Percentiles rank a stretch among this genome's conserved stretches.
Conservation (phyloP, 2,797 vertebrate genomes). For the Adrianichthys oophorus region DNA sequence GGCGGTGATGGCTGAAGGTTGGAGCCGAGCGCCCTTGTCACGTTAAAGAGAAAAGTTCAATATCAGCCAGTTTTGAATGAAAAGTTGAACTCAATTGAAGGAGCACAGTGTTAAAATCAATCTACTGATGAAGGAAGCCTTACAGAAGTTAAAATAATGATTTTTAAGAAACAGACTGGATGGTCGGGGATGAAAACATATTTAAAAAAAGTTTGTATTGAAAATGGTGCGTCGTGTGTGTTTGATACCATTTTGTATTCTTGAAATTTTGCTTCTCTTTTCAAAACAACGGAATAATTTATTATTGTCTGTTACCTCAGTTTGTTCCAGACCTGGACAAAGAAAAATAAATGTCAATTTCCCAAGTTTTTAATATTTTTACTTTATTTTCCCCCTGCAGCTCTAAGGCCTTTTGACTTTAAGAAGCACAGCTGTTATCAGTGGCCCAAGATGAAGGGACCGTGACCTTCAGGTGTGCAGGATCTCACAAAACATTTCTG, state of each 20-base stretch:
- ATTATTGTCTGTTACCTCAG: constrained; percentile 76
- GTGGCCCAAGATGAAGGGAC: constrained; percentile 29
- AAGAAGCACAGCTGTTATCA: no score
- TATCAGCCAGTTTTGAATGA: constrained; percentile 18
- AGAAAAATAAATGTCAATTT: constrained; percentile 18
- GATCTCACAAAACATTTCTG: no score
- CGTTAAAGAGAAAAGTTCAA: not conserved
- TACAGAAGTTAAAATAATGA: constrained; percentile 12
- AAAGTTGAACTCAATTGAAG: constrained; percentile 22
- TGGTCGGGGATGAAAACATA: not conserved
- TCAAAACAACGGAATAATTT: constrained; percentile 72
- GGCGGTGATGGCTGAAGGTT: constrained; percentile 22
- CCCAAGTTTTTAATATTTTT: constrained; percentile 16
- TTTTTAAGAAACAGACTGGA: constrained; percentile 42
- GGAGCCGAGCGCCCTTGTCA: constrained; percentile 44
- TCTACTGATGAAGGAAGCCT: constrained; percentile 41
- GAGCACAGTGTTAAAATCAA: constrained; percentile 16
- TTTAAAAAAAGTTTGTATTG: constrained; percentile 47
- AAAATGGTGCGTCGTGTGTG: constrained; percentile 66
- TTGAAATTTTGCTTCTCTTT: constrained; percentile 68
- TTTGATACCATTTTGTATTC: constrained; percentile 77
- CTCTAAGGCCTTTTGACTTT: no score
- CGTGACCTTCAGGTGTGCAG: no score
- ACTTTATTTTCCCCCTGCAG: constrained; percentile 1
- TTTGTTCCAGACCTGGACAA: constrained; percentile 67